Evolutionary conservation across 2,797 vertebrate species (phyloP).

Genomic region (Dendrocincla tyrannina): DNA sequence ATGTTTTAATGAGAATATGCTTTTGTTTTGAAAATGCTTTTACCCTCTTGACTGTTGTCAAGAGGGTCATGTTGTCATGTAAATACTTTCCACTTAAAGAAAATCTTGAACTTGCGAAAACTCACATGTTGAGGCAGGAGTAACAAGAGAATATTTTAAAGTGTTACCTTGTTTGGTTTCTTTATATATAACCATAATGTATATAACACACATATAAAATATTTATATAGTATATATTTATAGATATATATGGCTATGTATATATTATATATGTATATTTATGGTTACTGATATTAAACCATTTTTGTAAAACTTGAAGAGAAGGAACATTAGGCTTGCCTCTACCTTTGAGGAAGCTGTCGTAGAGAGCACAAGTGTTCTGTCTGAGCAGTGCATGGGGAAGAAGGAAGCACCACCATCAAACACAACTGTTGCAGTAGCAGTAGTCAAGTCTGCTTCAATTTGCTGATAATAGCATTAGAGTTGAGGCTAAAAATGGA

Average conservation of each 20-base stretch:
- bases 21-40: not conserved
- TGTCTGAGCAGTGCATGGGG: not conserved
- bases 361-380: accelerated
- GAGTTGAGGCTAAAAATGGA: not conserved
- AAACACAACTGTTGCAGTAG: not conserved
- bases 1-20: not conserved
- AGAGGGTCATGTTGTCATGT: too few relatives aligned
- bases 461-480: not conserved
- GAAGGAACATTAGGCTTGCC: not conserved
- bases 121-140: not conserved
- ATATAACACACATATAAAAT: not conserved
- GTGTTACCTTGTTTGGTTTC: not conserved
- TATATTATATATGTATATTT: not conserved
- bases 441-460: not conserved
- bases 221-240: not conserved
- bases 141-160: not conserved
- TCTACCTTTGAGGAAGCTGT: not conserved
- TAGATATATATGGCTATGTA: not conserved
- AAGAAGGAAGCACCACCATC: not conserved
- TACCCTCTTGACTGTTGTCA: not conserved
- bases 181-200: not conserved
- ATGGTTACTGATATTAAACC: not conserved
- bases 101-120: not conserved
- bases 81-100: not conserved
- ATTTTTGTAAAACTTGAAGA: not conserved